Conservation (phyloP, 1,140 invertebrate species). For the Cyclina sinensis region DNA sequence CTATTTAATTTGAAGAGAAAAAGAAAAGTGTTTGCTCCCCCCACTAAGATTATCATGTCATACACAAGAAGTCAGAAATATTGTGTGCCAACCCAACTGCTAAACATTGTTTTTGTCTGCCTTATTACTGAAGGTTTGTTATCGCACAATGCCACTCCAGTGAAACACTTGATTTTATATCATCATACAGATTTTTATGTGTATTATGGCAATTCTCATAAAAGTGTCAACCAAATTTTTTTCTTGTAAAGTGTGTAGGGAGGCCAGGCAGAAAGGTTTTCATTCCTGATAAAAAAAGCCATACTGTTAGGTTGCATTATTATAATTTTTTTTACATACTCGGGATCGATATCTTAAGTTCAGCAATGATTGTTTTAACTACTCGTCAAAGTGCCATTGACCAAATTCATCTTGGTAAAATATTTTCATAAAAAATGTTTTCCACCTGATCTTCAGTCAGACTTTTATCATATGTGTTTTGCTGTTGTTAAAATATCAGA, state of each 20-base stretch:
- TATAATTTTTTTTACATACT: too few species aligned
- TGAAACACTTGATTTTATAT: slow-evolving; percentile 55
- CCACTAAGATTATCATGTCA: not conserved
- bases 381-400: too few species aligned
- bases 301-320: too few species aligned
- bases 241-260: not conserved
- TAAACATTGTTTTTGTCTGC: not conserved
- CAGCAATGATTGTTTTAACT: too few species aligned
- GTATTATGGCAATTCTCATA: slow-evolving; percentile 37
- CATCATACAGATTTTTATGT: slow-evolving; percentile 47
- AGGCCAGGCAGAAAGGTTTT: not conserved
- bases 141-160: slow-evolving; percentile 30
- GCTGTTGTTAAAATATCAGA: too few species aligned
- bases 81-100: not conserved
- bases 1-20: too few species aligned
- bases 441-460: not conserved
- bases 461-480: too few species aligned
- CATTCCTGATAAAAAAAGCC: not conserved
- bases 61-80: not conserved
- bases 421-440: too few species aligned
- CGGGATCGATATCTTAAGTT: too few species aligned
- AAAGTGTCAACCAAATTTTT: slow-evolving; percentile 58
- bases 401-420: too few species aligned
- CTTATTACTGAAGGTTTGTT: slow-evolving; percentile 15
- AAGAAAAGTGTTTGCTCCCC: not conserved